A percentile compares a stretch with the other conserved stretches of the same genome.
Evolutionary conservation across 2,888 invertebrate species (phyloP).

Genomic region (Eucera pruinosa): DNA sequence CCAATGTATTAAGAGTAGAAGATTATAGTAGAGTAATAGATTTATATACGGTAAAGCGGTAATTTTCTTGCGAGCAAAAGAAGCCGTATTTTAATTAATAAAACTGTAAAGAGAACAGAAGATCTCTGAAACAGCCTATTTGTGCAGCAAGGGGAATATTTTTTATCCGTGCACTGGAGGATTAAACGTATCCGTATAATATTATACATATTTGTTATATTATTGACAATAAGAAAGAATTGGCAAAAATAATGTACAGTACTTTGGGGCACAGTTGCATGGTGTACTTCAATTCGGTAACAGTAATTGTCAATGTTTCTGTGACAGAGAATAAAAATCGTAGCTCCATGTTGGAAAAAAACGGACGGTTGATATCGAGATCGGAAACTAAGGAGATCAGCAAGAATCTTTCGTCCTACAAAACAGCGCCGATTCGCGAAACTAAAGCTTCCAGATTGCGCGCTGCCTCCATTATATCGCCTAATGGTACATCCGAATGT

Average conservation of each 20-base stretch:
- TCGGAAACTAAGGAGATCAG: constrained; percentile 69
- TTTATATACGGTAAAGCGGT: too few relatives aligned
- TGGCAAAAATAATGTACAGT: constrained; percentile 17
- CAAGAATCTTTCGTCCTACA: constrained; percentile 67
- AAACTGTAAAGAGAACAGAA: too few relatives aligned
- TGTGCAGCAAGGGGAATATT: too few relatives aligned
- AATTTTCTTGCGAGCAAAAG: too few relatives aligned
- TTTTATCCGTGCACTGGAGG: too few relatives aligned
- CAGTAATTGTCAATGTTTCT: constrained; percentile 26
- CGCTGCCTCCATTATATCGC: constrained; percentile 77
- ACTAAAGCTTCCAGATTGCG: constrained; percentile 78
- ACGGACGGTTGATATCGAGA: constrained; percentile 83
- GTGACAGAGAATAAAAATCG: constrained; percentile 59
- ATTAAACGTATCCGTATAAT: too few relatives aligned
- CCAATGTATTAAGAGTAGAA: too few relatives aligned
- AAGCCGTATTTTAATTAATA: too few relatives aligned
- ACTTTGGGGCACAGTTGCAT: constrained; percentile 8
- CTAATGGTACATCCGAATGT: constrained; percentile 70
- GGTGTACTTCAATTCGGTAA: constrained; percentile 45
- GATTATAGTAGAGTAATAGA: too few relatives aligned
- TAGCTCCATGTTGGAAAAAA: constrained; percentile 73
- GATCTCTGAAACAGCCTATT: too few relatives aligned
- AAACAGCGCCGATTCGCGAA: constrained; percentile 74
- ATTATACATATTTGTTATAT: too few relatives aligned
- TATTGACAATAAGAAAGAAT: constrained; percentile 22